Conservation (phyloP, 1,140 invertebrate genomes). For the Trigoniulus corallinus region DNA sequence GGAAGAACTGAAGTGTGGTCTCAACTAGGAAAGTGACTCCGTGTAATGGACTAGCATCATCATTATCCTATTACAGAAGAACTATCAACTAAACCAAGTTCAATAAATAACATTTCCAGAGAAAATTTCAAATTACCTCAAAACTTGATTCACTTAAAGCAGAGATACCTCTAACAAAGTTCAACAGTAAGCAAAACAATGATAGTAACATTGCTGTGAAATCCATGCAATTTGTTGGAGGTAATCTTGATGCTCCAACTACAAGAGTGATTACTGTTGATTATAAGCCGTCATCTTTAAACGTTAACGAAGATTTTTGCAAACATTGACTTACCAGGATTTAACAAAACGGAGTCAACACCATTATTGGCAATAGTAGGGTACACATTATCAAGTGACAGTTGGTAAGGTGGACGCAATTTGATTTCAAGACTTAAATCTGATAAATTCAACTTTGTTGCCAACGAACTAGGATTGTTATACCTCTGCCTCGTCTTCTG, state of each 20-base stretch:
- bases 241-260: slow-evolving; percentile 2
- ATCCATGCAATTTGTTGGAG: slow-evolving; percentile 9
- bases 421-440: slow-evolving; percentile 26
- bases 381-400: slow-evolving; percentile 21
- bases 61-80: slow-evolving; percentile 10
- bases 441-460: slow-evolving; percentile 24
- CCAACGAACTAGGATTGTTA: slow-evolving; percentile 25
- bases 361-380: slow-evolving; percentile 7
- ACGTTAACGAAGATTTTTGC: too few relatives aligned
- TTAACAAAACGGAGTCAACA: too few relatives aligned
- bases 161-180: slow-evolving; percentile 13
- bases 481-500: slow-evolving; percentile 26
- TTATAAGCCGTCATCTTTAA: too few relatives aligned
- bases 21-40: slow-evolving; percentile 13
- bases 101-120: too few relatives aligned
- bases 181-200: slow-evolving; percentile 12
- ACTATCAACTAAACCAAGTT: too few relatives aligned
- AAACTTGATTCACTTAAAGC: slow-evolving; percentile 13
- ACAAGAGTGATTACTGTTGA: too few relatives aligned
- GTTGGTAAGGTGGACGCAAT: slow-evolving; percentile 22
- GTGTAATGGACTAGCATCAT: slow-evolving; percentile 10
- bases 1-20: slow-evolving; percentile 11
- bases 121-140: slow-evolving; percentile 15
- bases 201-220: slow-evolving; percentile 10
- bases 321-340: too few relatives aligned